Base-by-base conservation (phyloP, 2,888 invertebrate genomes). In the Eustalomyia histrio region DNA sequence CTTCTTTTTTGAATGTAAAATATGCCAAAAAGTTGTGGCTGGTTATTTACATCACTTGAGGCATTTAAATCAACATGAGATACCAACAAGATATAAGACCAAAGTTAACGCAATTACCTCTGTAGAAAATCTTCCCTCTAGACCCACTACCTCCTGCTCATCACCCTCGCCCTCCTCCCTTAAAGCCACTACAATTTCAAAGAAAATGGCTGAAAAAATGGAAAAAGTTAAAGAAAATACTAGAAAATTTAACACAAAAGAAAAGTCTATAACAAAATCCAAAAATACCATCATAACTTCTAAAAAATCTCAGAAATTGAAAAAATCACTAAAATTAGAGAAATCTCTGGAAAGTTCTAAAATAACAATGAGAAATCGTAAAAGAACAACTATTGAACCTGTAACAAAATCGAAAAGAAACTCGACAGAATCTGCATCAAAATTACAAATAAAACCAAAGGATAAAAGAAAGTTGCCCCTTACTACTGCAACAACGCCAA, bases 41-140 rank as follows among this genome's bases (percentile, higher is more conserved):
- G 84, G 84, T 2, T 85, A 85, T 64, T 71, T 83, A 6, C 82
- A 84, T 57, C 83, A 85, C n/a, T 21, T 83, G 58, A 79, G 82
- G 18, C 85, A 85, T 75, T 64, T 82, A 50, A 82, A 61, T 6
- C 65, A 61, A 4, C 83, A 84, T 76, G 55, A 60, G 35, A 55
- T 53, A 50, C 17, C 58, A 33, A 8, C 14, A 6, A 50, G 18
- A 9, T 8, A 64, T 47, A 63, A 65, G 7, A 73, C 60, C 29
- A 39, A 50, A 17, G 47, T 43, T 12, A 21, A 43, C 24, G 9
- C 1, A 10, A 52, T 16, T n/a, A 52, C 60, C 14, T 29, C 50
- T 18, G 50, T 60, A 33, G n/a, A 72, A 67, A 33, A 55, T n/a
- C 12, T 6, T 21, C 1, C 33, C 29, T 4, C n/a, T 7, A 14